These are phyloP conservation scores for Axinella damicornis DNA, from an alignment of 37 sponge, comb jelly and placozoan species.

Conservation along the genomic window DNA sequence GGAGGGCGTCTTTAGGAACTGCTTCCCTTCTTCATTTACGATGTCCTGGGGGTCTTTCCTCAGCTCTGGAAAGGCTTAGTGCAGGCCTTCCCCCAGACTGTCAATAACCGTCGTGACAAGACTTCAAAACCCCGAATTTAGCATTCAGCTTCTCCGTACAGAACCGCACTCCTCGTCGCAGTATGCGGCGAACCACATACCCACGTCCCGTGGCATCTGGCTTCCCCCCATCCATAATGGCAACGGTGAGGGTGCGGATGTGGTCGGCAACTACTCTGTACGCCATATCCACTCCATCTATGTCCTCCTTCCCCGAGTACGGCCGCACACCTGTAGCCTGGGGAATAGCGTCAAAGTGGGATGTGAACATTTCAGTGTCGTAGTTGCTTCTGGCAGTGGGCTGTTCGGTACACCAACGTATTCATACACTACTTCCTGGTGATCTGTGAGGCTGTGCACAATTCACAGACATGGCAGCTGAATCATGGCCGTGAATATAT, in stretches of 20 bases:
- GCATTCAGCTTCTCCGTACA: slow-evolving; percentile 89
- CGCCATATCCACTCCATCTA: slow-evolving; percentile 97
- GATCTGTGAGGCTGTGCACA: too few relatives aligned
- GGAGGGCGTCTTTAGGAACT: too few relatives aligned
- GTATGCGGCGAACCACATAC: slow-evolving; percentile 94
- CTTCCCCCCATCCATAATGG: slow-evolving; percentile 96
- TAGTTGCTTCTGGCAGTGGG: slow-evolving; percentile 96
- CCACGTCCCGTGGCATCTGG: slow-evolving; percentile 94
- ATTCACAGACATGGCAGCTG: slow-evolving; percentile 93
- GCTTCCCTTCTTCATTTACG: too few relatives aligned
- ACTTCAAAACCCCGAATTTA: slow-evolving; percentile 86
- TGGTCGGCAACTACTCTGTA: slow-evolving; percentile 98
- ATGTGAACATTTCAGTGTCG: slow-evolving; percentile 96
- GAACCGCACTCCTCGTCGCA: slow-evolving; percentile 91
- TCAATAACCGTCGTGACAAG: slow-evolving; percentile 88
- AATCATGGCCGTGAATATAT: too few relatives aligned
- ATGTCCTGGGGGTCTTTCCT: slow-evolving; percentile 92
- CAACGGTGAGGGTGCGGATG: slow-evolving; percentile 93
- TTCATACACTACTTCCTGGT: too few relatives aligned
- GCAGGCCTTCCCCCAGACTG: too few relatives aligned
- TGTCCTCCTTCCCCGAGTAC: slow-evolving; percentile 91
- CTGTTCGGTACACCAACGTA: too few relatives aligned
- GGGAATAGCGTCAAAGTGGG: slow-evolving; percentile 87
- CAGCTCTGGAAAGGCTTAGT: slow-evolving; percentile 96
- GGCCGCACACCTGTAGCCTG: slow-evolving; percentile 78